Conservation (phyloP, 2,113 vertebrate species). For the Actenoides hombroni region DNA sequence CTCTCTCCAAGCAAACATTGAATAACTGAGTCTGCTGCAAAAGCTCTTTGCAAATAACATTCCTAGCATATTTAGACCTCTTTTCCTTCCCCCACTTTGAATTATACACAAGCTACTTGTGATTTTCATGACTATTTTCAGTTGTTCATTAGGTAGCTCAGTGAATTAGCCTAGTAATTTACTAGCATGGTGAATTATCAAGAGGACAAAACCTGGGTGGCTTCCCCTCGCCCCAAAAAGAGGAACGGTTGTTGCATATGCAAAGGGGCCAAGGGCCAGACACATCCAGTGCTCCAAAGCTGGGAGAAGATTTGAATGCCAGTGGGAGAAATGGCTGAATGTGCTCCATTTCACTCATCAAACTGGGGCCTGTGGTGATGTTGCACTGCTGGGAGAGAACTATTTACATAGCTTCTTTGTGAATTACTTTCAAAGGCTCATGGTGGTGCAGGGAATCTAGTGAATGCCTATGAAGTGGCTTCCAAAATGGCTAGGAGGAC, state of each 20-base stretch:
- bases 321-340: neutral
- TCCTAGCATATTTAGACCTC: conserved; percentile 49
- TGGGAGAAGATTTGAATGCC: neutral
- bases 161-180: conserved; percentile 15
- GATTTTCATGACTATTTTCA: conserved; percentile 48
- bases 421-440: neutral
- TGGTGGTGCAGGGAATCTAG: neutral
- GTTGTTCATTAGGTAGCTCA: neutral
- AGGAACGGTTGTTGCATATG: neutral
- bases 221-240: neutral
- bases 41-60: conserved; percentile 47
- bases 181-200: neutral
- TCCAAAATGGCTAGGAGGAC: neutral
- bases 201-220: neutral
- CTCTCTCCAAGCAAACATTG: neutral
- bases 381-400: neutral
- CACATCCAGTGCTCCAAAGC: neutral
- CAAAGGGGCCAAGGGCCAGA: neutral
- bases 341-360: neutral
- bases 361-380: neutral
- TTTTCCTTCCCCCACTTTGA: conserved; percentile 16
- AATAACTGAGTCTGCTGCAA: neutral
- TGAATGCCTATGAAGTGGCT: neutral
- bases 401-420: neutral
- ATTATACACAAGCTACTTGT: conserved; percentile 38